A percentile compares a stretch with the other conserved stretches of the same genome.
Conservation (phyloP, 2,888 invertebrate species). For the Epirrhoe tristata region DNA sequence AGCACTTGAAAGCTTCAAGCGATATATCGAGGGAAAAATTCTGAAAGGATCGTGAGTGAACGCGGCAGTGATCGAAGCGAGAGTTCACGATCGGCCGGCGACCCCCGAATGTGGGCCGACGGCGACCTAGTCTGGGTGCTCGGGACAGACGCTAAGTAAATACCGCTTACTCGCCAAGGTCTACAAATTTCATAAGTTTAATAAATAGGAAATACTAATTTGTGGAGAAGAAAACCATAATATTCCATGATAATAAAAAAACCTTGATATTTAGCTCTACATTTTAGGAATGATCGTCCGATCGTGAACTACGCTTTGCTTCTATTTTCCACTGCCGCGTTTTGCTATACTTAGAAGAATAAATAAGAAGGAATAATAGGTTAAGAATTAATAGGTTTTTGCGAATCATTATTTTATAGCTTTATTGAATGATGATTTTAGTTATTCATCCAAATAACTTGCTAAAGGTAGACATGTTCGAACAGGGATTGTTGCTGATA, state of each 20-base stretch:
- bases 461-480: too few relatives aligned
- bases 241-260: background rate
- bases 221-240: too few relatives aligned
- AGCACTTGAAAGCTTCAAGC: background rate
- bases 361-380: too few relatives aligned
- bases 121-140: slow-evolving; percentile 61
- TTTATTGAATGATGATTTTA: too few relatives aligned
- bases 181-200: slow-evolving; percentile 1
- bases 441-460: too few relatives aligned
- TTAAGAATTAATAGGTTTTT: too few relatives aligned
- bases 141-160: slow-evolving; percentile 47
- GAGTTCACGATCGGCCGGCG: slow-evolving; percentile 81
- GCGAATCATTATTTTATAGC: background rate
- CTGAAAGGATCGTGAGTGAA: slow-evolving; percentile 11
- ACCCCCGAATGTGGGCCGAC: slow-evolving; percentile 77
- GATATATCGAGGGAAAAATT: background rate
- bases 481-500: too few relatives aligned
- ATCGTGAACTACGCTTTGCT: background rate
- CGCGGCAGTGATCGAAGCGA: slow-evolving; percentile 59
- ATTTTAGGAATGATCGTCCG: background rate
- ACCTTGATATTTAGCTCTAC: background rate
- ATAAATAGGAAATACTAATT: background rate
- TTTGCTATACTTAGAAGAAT: too few relatives aligned
- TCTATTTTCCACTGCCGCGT: background rate
- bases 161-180: slow-evolving; percentile 48